Base-by-base conservation (phyloP, 2,113 vertebrate species). In the Pseudonaja textilis region DNA sequence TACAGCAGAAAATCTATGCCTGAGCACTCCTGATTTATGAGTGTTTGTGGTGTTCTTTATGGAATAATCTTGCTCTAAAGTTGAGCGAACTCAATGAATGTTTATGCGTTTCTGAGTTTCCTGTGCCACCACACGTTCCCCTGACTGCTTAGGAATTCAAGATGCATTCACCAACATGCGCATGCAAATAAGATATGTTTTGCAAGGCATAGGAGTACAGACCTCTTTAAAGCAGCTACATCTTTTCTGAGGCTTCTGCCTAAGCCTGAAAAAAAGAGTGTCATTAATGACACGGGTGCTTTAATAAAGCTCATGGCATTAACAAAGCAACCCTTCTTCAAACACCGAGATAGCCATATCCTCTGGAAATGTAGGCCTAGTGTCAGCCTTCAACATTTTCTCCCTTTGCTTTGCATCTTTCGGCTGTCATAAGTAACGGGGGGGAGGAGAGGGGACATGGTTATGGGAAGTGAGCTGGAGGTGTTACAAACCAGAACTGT, bases 1-100 rank as follows among this genome's bases (percentile, higher is more conserved):
- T 54, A 93, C 61, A 88, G 88, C 91, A 96, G 91, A 16, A 96
- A 94, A 94, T 90, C 81, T 2, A 52, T 96, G 92, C 93, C 93
- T 93, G 3, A 2, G 3, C n/a, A 69, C 12, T 64, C 25, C 88
- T 94, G 95, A 96, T 95, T 93, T 94, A 94, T 91, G 81, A 86
- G n/a, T 0, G 8, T 96, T 93, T 85, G 22, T 90, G 85, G 20
- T 26, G 47, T 57, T 23, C 93, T 95, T 94, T 95, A 93, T 16
- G 93, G 93, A 93, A 93, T 93, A 94, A 91, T 94, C 26, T 52
- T 16, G 18, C 34, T 61, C 87, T 91, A 74, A 64, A 22, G 85
- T 90, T 93, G 50, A 88, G 25, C 91, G 81, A 47, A 16, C 94
- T 5, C 89, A 89, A 95, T 42, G 26, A 87, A 7, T 91, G 61